phyloP scores from a whole-genome alignment of 2,888 invertebrate genomes.

The Cataglyphis cursor region DNA sequence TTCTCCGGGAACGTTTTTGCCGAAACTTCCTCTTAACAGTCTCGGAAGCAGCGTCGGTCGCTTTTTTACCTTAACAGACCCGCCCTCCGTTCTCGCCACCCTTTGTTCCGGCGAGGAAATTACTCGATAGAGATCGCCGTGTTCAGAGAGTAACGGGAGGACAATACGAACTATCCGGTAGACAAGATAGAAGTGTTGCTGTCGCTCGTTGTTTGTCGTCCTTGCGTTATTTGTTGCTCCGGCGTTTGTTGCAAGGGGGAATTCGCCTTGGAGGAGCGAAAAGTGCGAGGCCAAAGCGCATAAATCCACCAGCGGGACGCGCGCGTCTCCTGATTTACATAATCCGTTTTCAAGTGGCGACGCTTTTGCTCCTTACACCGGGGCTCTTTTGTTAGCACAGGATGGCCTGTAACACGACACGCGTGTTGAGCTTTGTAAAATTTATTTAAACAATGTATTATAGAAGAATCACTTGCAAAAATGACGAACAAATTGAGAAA shows the following conservation, averaged over 20 bases:
- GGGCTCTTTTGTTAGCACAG: conserved; percentile 36
- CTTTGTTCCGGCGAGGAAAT: conserved; percentile 52
- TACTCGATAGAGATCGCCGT: conserved; percentile 51
- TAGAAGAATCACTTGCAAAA: background rate
- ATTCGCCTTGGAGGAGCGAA: conserved; percentile 35
- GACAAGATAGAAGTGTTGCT: conserved; percentile 11
- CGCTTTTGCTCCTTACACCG: conserved; percentile 41
- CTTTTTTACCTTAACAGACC: conserved; percentile 68
- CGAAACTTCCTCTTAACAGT: conserved; percentile 66
- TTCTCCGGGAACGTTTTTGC: conserved; percentile 57
- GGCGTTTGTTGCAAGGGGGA: conserved; percentile 16
- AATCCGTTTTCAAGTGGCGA: conserved; percentile 52
- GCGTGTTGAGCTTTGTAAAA: background rate
- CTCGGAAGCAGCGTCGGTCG: conserved; percentile 41
- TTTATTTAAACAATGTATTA: conserved; percentile 17
- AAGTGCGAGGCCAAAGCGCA: conserved; percentile 41
- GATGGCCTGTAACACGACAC: background rate
- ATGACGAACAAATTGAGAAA: background rate
- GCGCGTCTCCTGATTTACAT: conserved; percentile 43
- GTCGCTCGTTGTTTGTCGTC: conserved; percentile 32
- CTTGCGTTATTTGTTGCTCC: conserved; percentile 29
- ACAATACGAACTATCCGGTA: conserved; percentile 10
- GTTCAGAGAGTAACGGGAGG: conserved; percentile 14
- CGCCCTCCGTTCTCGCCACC: conserved; percentile 47
- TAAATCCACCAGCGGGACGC: conserved; percentile 41